Percentiles rank a stretch among this genome's conserved stretches.
These are phyloP conservation scores for Macquaria ambigua DNA, from an alignment of 2,113 vertebrate species.

Conservation along the genomic window DNA sequence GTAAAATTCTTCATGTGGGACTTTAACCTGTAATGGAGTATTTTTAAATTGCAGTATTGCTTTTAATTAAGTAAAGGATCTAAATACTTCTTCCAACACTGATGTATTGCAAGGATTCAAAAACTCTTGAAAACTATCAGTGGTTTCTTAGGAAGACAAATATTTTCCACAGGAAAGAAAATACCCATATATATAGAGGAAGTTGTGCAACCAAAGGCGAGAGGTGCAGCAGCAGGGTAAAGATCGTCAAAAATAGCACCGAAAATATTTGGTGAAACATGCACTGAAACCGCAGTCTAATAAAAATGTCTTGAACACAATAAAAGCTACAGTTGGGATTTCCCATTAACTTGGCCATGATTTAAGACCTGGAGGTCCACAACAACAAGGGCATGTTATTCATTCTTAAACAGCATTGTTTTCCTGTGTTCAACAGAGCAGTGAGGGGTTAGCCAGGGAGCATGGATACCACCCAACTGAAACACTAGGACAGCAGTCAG, in stretches of 20 bases:
- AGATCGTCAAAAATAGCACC: slow-evolving; percentile 39
- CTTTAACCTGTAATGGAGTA: not conserved
- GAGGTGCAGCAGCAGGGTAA: slow-evolving; percentile 20
- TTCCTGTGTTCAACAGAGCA: slow-evolving; percentile 70
- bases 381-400: slow-evolving; percentile 66
- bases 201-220: slow-evolving; percentile 28
- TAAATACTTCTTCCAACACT: not conserved
- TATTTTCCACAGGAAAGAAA: slow-evolving; percentile 24
- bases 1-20: too few species aligned
- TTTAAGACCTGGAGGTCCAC: slow-evolving; percentile 60
- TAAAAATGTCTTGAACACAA: slow-evolving; percentile 60
- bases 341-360: slow-evolving; percentile 60
- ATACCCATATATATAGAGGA: slow-evolving; percentile 24
- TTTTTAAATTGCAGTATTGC: not conserved
- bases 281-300: slow-evolving; percentile 63
- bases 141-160: slow-evolving; percentile 11
- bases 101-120: not conserved
- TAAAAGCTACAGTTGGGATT: slow-evolving; percentile 63
- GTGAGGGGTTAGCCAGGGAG: slow-evolving; percentile 71
- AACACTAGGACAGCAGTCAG: slow-evolving; percentile 64
- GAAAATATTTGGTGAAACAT: slow-evolving; percentile 46
- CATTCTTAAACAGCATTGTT: slow-evolving; percentile 76
- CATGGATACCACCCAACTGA: slow-evolving; percentile 72
- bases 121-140: not conserved
- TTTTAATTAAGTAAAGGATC: not conserved